Evolutionary conservation across 1,140 invertebrate species (phyloP).

Genomic region (Anagrus nilaparvatae): DNA sequence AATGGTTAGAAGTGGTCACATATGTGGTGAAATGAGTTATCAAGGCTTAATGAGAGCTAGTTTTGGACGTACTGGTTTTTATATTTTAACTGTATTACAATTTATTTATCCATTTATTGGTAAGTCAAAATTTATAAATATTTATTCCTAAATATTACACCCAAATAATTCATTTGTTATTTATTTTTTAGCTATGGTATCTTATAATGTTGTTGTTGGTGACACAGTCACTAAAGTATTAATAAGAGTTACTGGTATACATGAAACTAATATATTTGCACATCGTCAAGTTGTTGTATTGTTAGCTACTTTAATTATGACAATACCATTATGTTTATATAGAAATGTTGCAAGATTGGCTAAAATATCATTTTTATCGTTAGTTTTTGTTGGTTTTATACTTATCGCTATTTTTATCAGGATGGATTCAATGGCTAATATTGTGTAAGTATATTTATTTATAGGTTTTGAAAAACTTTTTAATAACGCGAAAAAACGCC

Average conservation of each 20-base stretch:
- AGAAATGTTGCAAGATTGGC: conserved; percentile 69
- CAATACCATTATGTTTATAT: conserved; percentile 73
- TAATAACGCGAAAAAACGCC: not conserved
- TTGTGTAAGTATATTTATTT: conserved; percentile 47
- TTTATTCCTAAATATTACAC: conserved; percentile 5
- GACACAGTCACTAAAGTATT: conserved; percentile 81
- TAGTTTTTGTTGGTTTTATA: conserved; percentile 67
- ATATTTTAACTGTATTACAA: conserved; percentile 66
- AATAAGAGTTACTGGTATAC: conserved; percentile 50
- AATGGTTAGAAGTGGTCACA: conserved; percentile 69
- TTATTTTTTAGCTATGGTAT: conserved; percentile 69
- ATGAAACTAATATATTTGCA: conserved; percentile 46
- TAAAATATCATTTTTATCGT: conserved; percentile 69
- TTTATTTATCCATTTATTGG: conserved; percentile 83
- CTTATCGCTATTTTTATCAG: conserved; percentile 60
- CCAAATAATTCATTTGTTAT: not conserved
- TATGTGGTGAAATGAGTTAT: conserved; percentile 75
- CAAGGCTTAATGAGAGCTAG: conserved; percentile 76
- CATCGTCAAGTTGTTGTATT: conserved; percentile 69
- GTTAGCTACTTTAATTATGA: conserved; percentile 63
- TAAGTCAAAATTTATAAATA: conserved; percentile 34
- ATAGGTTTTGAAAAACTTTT: not conserved
- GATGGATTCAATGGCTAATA: conserved; percentile 45
- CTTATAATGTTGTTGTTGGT: conserved; percentile 83
- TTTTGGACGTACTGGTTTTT: conserved; percentile 71